Evolutionary conservation across 1,140 invertebrate species (phyloP), one percentile per base, ranked within the genome.

Genomic region (Drosophila busckii): DNA sequence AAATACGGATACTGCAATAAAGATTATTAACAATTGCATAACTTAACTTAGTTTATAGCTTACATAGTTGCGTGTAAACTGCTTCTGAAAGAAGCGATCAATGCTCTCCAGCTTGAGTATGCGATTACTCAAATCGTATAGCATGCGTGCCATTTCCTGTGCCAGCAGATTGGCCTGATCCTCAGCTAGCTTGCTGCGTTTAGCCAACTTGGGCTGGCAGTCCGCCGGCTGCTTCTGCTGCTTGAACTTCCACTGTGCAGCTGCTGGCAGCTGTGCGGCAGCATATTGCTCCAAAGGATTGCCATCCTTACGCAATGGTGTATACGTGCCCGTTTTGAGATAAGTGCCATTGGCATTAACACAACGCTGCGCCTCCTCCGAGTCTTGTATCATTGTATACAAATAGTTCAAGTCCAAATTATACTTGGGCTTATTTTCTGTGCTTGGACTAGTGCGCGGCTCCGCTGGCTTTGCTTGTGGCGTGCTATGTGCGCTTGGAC

Each of bases 331-430:
- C 6, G 85, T 83, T 13, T 84, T 87, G 0, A 87, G 40, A 22
- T 87, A 87, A 2, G 84, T 86, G 0, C 85, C 85, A 69, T 82
- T 87, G 0, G 70, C 76, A 16, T 75, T 64, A 0, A 83, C 78
- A 22, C 73, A 60, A 8, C 85, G 70, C 20, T 87, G 85, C 3
- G 65, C 84, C 31, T 75, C 80, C 28, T 86, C 83, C 0, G 85
- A 87, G n/a, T 87, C 71, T 44, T 87, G 65, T 12, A 87, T 59
- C 84, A 87, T 75, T 10, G 85, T 87, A 8, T 83, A 87, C 4
- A 85, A 13, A 49, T 85, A 80, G 8, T 68, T 87, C n/a, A 69
- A 54, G 41, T 78, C 62, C 0, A 60, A 12, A 3, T 22, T 10
- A 25, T 6, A 4, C 12, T 67, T 55, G 0, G 56, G 29, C 3